These are phyloP conservation scores for Andinoacara biseriatus DNA, from an alignment of 2,113 vertebrate genomes.

Conservation along the genomic window DNA sequence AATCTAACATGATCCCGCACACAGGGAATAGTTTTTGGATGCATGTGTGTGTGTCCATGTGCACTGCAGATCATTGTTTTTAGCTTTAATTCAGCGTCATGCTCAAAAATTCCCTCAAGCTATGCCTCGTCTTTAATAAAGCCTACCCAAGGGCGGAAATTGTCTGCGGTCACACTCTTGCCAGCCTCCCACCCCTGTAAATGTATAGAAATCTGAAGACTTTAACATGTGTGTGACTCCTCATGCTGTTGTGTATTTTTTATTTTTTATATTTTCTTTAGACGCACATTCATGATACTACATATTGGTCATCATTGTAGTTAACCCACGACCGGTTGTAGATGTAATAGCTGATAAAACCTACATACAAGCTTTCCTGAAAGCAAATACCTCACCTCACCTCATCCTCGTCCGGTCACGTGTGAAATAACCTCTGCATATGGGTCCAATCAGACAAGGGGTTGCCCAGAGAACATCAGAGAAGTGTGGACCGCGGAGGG, in stretches of 20 bases:
- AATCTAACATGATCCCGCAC: constrained; percentile 24
- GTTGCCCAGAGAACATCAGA: constrained; percentile 49
- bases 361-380: constrained; percentile 9
- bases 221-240: constrained; percentile 40
- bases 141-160: constrained; percentile 49
- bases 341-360: constrained; percentile 36
- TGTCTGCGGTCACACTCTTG: constrained; percentile 58
- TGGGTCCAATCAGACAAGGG: constrained; percentile 63
- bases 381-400: constrained; percentile 36
- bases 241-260: constrained; percentile 5
- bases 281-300: neutral
- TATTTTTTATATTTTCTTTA: neutral
- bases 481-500: constrained; percentile 31
- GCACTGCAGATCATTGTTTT: constrained; percentile 47
- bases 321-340: constrained; percentile 15
- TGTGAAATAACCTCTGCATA: constrained; percentile 61
- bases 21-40: neutral
- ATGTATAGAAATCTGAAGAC: constrained; percentile 50
- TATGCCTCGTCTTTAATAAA: constrained; percentile 59
- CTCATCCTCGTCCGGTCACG: constrained; percentile 3
- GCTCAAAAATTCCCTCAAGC: constrained; percentile 47
- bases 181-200: constrained; percentile 51
- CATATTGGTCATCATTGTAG: constrained; percentile 4
- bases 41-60: neutral
- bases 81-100: constrained; percentile 37